Percentiles rank a stretch among this genome's conserved stretches.
Conservation (phyloP, 2,113 vertebrate species). For the Pica pica region DNA sequence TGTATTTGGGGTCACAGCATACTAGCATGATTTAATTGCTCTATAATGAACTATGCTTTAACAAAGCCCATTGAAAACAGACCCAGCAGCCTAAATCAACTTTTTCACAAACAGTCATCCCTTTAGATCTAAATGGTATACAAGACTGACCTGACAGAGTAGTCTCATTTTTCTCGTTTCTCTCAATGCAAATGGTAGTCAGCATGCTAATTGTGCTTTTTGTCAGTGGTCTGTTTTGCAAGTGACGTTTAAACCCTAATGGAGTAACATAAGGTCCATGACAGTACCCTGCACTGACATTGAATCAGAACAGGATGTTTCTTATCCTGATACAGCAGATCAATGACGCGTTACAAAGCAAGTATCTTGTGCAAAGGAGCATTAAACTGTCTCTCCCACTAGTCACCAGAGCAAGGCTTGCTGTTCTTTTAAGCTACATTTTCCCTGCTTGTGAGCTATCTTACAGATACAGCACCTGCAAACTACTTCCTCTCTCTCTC, state of each 20-base stretch:
- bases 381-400: background rate
- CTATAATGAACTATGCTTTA: background rate
- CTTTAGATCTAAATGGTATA: background rate
- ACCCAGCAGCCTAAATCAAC: background rate
- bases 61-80: background rate
- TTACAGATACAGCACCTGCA: background rate
- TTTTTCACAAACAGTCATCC: background rate
- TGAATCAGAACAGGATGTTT: background rate
- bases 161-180: background rate
- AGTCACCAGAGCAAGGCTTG: background rate
- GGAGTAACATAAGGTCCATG: background rate
- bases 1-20: background rate
- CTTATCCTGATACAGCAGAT: background rate
- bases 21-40: background rate
- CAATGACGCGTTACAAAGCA: rapidly evolving
- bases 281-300: background rate
- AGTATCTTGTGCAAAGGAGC: background rate
- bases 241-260: background rate
- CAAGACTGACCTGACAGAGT: background rate
- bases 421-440: background rate
- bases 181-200: background rate
- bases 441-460: background rate
- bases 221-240: background rate
- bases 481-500: background rate
- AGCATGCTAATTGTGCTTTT: background rate